Base-by-base conservation (phyloP, 2,888 invertebrate genomes). In the Listrodromus nycthemerus region DNA sequence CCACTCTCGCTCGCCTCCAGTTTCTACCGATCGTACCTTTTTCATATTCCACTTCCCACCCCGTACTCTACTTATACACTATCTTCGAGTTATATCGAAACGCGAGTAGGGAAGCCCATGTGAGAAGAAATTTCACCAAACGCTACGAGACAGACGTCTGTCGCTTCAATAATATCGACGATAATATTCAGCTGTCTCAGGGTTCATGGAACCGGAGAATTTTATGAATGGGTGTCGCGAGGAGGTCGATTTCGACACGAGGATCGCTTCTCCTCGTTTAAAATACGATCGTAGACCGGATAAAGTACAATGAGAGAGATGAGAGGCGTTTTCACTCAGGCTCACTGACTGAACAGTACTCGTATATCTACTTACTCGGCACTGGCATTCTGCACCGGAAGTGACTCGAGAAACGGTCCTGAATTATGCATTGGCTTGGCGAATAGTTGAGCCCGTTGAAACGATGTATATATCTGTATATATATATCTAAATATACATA, bases 351-450 rank as follows among this genome's bases (percentile, higher is more conserved):
- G 79, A 79, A 75, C 66, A 76, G 67, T 77, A 80, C 83, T 80
- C 80, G 83, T 80, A 76, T 76, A 80, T 83, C 83, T 80, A 83
- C 83, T 83, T 83, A 76, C 83, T 76, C 75, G 33, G 33, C 52
- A 48, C 61, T 50, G 37, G 50, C 41, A 55, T 79, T 61, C 80
- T 83, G 83, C 50, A 75, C 70, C 50, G 52, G 19, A 67, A 58
- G 58, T 61, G 63, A 76, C 70, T 66, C 66, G 80, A 76, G 83
- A 77, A 80, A 80, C 76, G 83, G 73, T 77, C 67, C 50, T 83
- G 80, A 83, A 83, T 83, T 83, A 83, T 83, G 80, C 83, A 83
- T 83, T 67, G 80, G 61, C 80, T 83, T 27, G 66, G 67, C 76
- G 83, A 83, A 83, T 77, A 80, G 83, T 83, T 75, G 61, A 77